These are phyloP conservation scores for Microctonus hyperodae DNA, from an alignment of 2,888 invertebrate species.

Conservation along the genomic window DNA sequence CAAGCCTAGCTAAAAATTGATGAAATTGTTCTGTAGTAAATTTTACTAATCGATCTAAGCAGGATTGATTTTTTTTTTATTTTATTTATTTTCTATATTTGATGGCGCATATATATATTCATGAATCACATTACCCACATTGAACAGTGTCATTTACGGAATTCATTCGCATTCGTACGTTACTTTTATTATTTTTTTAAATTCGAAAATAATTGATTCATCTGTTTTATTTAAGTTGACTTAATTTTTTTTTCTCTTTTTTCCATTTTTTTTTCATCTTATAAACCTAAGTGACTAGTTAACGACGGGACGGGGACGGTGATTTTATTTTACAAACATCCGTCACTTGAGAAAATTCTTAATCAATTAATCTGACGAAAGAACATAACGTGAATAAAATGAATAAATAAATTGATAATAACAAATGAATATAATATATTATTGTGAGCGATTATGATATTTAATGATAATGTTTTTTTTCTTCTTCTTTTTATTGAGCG, in stretches of 20 bases:
- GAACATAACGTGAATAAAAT: not conserved
- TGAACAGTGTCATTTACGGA: slow-evolving; percentile 31
- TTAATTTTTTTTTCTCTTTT: slow-evolving; percentile 22
- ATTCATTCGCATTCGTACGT: slow-evolving; percentile 25
- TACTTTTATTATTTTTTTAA: slow-evolving; percentile 18
- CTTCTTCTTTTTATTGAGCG: not conserved
- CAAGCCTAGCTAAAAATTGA: slow-evolving; percentile 21
- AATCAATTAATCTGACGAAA: not conserved
- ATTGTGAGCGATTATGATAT: not conserved
- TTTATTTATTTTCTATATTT: slow-evolving; percentile 10
- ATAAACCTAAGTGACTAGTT: slow-evolving; percentile 36
- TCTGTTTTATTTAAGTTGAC: slow-evolving; percentile 35
- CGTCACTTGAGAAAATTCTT: slow-evolving; percentile 22
- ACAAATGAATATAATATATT: not conserved
- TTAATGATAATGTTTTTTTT: not conserved
- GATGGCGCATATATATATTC: slow-evolving; percentile 19
- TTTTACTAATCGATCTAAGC: slow-evolving; percentile 35
- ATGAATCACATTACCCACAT: slow-evolving; percentile 41
- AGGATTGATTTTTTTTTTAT: slow-evolving; percentile 24
- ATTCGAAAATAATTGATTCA: slow-evolving; percentile 40
- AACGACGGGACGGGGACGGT: slow-evolving; percentile 42
- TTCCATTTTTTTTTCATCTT: slow-evolving; percentile 30
- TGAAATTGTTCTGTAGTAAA: slow-evolving; percentile 25
- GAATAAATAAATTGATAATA: not conserved
- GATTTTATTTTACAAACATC: slow-evolving; percentile 36